Base-by-base conservation (phyloP, 2,888 invertebrate species). In the Neoaliturus tenellus region DNA sequence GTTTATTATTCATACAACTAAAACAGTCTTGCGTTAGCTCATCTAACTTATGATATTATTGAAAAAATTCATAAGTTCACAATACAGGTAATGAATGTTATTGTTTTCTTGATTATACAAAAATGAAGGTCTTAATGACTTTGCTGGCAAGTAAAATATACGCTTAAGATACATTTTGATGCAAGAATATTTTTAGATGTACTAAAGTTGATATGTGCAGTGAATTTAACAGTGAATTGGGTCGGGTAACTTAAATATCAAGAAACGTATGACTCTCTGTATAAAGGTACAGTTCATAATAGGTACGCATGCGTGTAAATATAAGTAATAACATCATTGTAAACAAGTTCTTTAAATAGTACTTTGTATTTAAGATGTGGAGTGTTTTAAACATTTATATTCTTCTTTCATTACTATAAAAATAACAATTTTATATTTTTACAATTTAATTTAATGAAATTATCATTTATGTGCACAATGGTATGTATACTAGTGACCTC, bases 231-330 rank as follows among this genome's bases (percentile, higher is more conserved):
- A 55, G 4, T 39, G 3, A 23, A 39, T 71, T 71, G 35, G 20
- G 10, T 20, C 20, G 1, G 6, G 20, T 39, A 6, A 4, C 12
- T 44, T 14, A 78, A 44, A 23, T 5, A 55, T 23, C 17, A 39
- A 48, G 3, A 5, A 14, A 44, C 14, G 51, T 48, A 78, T 78
- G 51, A 28, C 55, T 55, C 51, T 31, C n/a, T 80, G 44, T 55
- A 80, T 55, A 80, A 44, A 80, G 51, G 48, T 35, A 78, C 55
- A 80, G 51, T 55, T 28, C 14, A 23, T 20, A 55, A 14, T 55
- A 80, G 51, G 58, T 55, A 80, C n/a, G 25, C 39, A 80, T 80
- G 80, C n/a, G 55, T 80, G 80, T 80, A 62, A 55, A 39, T 58
- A 80, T 20, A 39, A 55, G 25, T 58, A 51, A 33, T 25, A 58